Evolutionary conservation across 2,113 vertebrate genomes (phyloP).

Genomic region (Genyomyrus donnyi): DNA sequence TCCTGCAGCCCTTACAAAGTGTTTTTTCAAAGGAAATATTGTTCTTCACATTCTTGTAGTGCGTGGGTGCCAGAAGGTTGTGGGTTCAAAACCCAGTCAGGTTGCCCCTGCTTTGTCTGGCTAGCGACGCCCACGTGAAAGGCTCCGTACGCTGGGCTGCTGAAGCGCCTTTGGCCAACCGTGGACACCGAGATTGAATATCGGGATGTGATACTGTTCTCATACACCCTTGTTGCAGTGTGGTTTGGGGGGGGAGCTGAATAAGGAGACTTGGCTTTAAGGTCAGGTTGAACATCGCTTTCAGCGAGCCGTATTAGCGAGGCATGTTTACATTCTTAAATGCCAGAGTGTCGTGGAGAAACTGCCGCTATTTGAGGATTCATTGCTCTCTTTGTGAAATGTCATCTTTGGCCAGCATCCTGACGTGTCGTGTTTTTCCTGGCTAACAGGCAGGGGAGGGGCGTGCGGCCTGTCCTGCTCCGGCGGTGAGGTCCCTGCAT

Average conservation of each 20-base stretch:
- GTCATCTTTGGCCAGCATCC: conserved; percentile 7
- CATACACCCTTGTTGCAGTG: too few species aligned
- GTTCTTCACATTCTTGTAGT: too few species aligned
- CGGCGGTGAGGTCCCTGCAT: neutral
- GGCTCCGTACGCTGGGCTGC: neutral
- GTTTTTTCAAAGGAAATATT: neutral
- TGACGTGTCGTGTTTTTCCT: neutral
- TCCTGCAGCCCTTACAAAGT: neutral
- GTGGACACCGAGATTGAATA: neutral
- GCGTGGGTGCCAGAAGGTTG: neutral
- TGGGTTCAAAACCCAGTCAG: neutral
- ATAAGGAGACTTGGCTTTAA: neutral
- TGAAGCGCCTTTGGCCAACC: neutral
- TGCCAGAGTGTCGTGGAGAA: neutral
- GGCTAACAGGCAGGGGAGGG: neutral
- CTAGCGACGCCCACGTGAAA: neutral
- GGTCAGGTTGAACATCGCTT: neutral
- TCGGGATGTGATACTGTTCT: neutral
- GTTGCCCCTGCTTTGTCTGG: neutral
- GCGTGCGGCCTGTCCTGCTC: neutral
- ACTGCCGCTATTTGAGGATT: neutral
- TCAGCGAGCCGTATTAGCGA: neutral
- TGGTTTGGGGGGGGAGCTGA: neutral
- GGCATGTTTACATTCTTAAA: conserved; percentile 6
- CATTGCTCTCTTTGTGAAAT: conserved; percentile 21